phyloP scores from a whole-genome alignment of 2,113 vertebrate genomes.

The Hydropotes inermis region DNA sequence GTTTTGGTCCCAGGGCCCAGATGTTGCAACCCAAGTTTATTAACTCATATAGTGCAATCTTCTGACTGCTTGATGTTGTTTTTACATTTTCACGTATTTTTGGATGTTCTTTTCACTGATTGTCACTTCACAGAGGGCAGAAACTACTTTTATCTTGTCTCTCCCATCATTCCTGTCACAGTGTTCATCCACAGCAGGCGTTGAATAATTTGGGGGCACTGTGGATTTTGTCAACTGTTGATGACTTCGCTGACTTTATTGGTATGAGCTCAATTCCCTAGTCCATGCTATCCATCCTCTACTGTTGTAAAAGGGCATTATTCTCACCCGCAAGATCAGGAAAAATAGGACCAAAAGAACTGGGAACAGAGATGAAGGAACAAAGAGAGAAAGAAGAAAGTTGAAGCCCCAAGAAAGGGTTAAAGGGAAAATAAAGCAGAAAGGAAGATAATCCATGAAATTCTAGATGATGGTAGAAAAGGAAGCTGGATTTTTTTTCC shows the following conservation, averaged over 20 bases:
- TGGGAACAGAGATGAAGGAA: not conserved
- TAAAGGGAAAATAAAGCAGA: conserved; percentile 6
- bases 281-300: not conserved
- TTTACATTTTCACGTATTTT: not conserved
- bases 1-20: not conserved
- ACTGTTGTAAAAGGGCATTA: not conserved
- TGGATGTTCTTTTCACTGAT: not conserved
- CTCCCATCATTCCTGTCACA: not conserved
- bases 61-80: not conserved
- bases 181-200: not conserved
- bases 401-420: not conserved
- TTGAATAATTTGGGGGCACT: not conserved
- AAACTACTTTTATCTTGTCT: not conserved
- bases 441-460: not conserved
- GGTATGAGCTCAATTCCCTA: not conserved
- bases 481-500: not conserved
- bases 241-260: not conserved
- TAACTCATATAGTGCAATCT: not conserved
- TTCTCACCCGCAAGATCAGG: not conserved
- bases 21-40: not conserved
- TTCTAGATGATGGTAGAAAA: not conserved
- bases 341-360: not conserved
- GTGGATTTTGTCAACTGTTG: not conserved
- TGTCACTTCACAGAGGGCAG: not conserved
- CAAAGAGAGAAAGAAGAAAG: not conserved